Conservation (phyloP, 2,888 invertebrate genomes). For the Cephonodes hylas region DNA sequence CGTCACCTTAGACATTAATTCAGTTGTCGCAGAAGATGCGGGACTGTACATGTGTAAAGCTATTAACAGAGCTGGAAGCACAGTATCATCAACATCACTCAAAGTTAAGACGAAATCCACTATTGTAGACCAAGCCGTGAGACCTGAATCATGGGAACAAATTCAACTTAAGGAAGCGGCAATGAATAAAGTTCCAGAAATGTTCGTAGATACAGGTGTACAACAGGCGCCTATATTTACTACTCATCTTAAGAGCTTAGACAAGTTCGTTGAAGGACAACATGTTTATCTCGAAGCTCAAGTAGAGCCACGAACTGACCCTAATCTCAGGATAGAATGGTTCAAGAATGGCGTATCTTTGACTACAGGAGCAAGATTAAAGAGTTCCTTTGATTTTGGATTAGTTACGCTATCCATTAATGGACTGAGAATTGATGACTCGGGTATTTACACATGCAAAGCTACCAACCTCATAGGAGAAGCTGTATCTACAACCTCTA, state of each 20-base stretch:
- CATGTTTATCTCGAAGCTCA: constrained; percentile 93
- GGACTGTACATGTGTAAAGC: constrained; percentile 97
- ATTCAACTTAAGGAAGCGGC: constrained; percentile 95
- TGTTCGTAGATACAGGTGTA: constrained; percentile 91
- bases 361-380: constrained; percentile 92
- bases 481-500: constrained; percentile 94
- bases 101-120: constrained; percentile 92
- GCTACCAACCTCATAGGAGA: constrained; percentile 96
- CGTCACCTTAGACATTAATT: constrained; percentile 94
- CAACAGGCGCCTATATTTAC: constrained; percentile 98
- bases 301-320: constrained; percentile 94
- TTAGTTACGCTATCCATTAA: constrained; percentile 95
- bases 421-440: constrained; percentile 93
- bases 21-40: constrained; percentile 93
- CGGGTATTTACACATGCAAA: constrained; percentile 97
- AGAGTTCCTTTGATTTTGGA: constrained; percentile 98
- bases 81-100: constrained; percentile 94
- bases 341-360: constrained; percentile 94
- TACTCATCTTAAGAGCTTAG: constrained; percentile 92
- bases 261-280: constrained; percentile 92
- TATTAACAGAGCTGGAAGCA: constrained; percentile 95
- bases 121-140: constrained; percentile 90
- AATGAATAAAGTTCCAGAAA: constrained; percentile 93
- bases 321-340: constrained; percentile 94
- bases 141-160: constrained; percentile 96